Evolutionary conservation across 2,113 vertebrate genomes (phyloP), one percentile per base, ranked within the genome.

Genomic region (Clarias gariepinus): DNA sequence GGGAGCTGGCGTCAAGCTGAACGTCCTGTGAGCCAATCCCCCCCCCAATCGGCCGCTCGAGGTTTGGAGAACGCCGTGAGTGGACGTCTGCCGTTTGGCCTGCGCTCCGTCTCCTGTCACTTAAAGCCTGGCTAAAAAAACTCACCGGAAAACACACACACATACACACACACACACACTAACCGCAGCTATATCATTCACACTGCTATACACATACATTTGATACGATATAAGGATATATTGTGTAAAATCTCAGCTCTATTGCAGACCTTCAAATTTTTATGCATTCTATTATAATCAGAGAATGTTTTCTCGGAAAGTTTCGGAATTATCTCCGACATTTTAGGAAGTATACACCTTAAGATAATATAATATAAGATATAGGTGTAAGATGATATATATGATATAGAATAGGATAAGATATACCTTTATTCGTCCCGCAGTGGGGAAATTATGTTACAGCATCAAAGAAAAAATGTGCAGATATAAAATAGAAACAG

Each of bases 31-130:
- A n/a, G n/a, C n/a, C n/a, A n/a, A n/a, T 41, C 8, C 16, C 23
- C 18, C 7, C 23, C 53, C 23, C n/a, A 7, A 85, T 64, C 71
- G 63, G 60, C 60, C 76, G 57, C 85, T 69, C n/a, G n/a, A 78
- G 74, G 3, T 47, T 81, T 52, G 25, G 25, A 73, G 79, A 33
- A 76, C 9, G 21, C 21, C 2, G 78, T 13, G 16, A 82, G 79
- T 53, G 79, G 41, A 61, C 36, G n/a, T 53, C n/a, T 82, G 85
- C 79, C 66, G 19, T 15, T 36, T 3, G 2, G 30, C 85, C 85
- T 52, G 73, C 7, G 21, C 47, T 82, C 77, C 41, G 19, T 76
- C 58, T 19, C 4, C 36, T 15, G 71, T 64, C 33, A 64, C 15
- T 52, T 66, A 3, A 33, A 78, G 16, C 25, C 83, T 63, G 58